These are phyloP conservation scores for Lepidothrix coronata DNA, from an alignment of 2,113 vertebrate genomes.

Conservation along the genomic window DNA sequence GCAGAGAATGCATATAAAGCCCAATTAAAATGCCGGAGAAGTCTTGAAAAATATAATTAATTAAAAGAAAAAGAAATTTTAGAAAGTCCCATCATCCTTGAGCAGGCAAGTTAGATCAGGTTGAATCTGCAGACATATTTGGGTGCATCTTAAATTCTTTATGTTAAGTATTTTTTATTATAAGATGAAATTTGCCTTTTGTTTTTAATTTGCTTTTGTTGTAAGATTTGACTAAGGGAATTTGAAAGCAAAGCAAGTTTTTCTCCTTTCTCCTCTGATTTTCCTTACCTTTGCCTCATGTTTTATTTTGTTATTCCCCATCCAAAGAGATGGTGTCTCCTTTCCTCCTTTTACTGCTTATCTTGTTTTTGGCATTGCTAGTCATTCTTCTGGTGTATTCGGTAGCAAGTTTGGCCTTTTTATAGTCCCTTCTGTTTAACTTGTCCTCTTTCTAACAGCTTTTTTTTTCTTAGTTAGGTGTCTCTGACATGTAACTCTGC, in stretches of 20 bases:
- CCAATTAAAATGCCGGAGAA: background rate
- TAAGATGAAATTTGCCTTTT: accelerated
- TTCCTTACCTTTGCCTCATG: background rate
- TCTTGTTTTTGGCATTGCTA: background rate
- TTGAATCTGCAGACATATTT: background rate
- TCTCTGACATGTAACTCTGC: background rate
- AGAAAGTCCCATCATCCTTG: background rate
- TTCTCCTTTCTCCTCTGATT: background rate
- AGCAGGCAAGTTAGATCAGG: background rate
- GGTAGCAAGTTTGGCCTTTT: background rate
- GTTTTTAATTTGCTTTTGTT: background rate
- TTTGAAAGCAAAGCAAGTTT: background rate
- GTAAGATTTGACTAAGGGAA: background rate
- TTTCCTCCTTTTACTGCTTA: background rate
- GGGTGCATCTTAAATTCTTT: background rate
- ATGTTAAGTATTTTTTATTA: background rate
- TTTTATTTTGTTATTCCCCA: background rate
- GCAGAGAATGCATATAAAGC: background rate
- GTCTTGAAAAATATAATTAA: background rate
- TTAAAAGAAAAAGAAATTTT: background rate
- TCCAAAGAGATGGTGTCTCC: background rate
- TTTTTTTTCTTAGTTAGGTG: background rate
- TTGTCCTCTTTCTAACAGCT: background rate
- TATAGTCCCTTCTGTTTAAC: background rate
- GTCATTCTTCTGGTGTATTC: background rate